phyloP scores from a whole-genome alignment of 2,797 vertebrate species.

The Microtus agrestis region DNA sequence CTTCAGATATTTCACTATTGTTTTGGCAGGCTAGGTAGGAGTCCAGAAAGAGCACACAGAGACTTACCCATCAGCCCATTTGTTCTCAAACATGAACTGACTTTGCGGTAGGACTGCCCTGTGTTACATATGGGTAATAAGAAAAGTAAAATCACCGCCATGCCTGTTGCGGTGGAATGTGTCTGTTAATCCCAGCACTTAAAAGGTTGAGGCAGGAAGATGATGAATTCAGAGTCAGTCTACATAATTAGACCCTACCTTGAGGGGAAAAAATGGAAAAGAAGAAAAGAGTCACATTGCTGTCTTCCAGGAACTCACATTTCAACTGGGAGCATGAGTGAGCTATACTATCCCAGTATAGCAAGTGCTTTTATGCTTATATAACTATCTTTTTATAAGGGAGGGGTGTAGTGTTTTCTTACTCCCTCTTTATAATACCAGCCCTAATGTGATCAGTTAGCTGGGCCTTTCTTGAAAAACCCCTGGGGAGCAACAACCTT shows the following conservation, averaged over 20 bases:
- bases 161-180: not conserved
- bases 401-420: not conserved
- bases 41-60: not conserved
- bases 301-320: not conserved
- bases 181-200: not conserved
- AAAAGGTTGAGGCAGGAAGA: not conserved
- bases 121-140: not conserved
- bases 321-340: not conserved
- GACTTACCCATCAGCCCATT: conserved; percentile 21
- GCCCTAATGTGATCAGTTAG: conserved; percentile 16
- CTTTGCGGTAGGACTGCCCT: conserved; percentile 18
- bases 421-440: not conserved
- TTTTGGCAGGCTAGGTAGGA: conserved; percentile 22
- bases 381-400: not conserved
- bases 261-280: not conserved
- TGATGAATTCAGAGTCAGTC: not conserved
- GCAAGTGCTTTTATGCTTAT: not conserved
- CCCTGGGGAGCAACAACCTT: not conserved
- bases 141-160: not conserved
- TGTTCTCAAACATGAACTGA: not conserved
- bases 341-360: not conserved
- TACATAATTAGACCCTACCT: not conserved
- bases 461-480: not conserved
- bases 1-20: conserved; percentile 34
- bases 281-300: not conserved